Percentiles rank a stretch among this genome's conserved stretches.
phyloP scores from a whole-genome alignment of 1,140 invertebrate genomes.

The Atta cephalotes region DNA sequence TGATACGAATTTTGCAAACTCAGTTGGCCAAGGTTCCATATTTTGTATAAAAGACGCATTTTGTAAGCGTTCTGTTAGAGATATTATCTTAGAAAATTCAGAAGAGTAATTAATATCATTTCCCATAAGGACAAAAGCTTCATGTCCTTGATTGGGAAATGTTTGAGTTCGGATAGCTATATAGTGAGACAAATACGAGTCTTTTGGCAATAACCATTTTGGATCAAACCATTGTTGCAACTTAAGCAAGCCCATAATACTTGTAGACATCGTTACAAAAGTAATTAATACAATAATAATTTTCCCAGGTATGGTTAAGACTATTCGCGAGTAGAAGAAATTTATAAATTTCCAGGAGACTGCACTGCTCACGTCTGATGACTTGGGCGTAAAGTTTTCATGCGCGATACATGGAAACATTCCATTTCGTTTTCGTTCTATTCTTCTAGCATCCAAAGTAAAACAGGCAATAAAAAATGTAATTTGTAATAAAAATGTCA shows the following conservation, averaged over 20 bases:
- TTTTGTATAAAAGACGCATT: conserved; percentile 86
- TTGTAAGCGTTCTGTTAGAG: conserved; percentile 86
- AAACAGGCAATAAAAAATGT: conserved; percentile 93
- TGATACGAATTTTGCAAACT: conserved; percentile 88
- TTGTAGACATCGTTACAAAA: conserved; percentile 87
- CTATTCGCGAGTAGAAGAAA: conserved; percentile 87
- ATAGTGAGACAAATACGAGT: conserved; percentile 90
- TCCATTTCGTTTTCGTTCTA: conserved; percentile 89
- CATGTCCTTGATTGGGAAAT: conserved; percentile 89
- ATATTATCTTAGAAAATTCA: conserved; percentile 88
- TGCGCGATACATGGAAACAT: conserved; percentile 90
- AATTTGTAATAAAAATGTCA: conserved; percentile 91
- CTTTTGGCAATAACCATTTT: conserved; percentile 91
- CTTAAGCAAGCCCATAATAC: conserved; percentile 87
- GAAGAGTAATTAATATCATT: conserved; percentile 88
- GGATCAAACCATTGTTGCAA: conserved; percentile 93
- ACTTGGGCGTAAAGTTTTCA: conserved; percentile 85
- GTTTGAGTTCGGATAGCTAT: conserved; percentile 86
- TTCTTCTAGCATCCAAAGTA: conserved; percentile 89
- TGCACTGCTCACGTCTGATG: conserved; percentile 80
- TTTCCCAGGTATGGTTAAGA: conserved; percentile 89
- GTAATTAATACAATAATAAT: conserved; percentile 87
- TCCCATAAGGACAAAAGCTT: conserved; percentile 90
- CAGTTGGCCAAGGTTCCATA: conserved; percentile 88
- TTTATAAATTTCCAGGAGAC: conserved; percentile 86